Evolutionary conservation across 2,888 invertebrate species (phyloP), one percentile per base, ranked within the genome.

Genomic region (Myathropa florea): DNA sequence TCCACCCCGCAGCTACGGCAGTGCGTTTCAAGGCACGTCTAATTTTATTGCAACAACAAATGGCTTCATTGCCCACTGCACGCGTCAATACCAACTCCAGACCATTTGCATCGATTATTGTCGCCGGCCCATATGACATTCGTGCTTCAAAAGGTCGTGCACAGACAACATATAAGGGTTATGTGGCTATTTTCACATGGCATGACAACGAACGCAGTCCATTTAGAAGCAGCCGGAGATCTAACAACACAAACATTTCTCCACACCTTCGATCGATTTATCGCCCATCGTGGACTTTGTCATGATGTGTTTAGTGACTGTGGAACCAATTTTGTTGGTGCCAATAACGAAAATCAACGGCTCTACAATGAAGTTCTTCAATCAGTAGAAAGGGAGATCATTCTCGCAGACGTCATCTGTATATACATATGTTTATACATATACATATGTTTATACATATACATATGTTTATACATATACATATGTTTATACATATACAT

Each of bases 81-180:
- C 65, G 72, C 14, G 61, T 72, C 2, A 46, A 60, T 12, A n/a
- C 33, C 2, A 67, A 67, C 23, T 36, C 67, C 2, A 39, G 67
- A 18, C 67, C 67, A 3, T 67, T 67, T 14, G 36, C 39, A 14
- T 39, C 70, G 24, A 70, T 55, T 9, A 70, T 70, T n/a, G 21
- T 70, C 70, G 57, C 70, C 21, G 57, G 57, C n/a, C 70, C 70
- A 57, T 70, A 57, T 59, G 59, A 33, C 14, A 71, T 59, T 21
- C 70, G 70, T 30, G n/a, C 57, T 70, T 39, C 57, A 21, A 70
- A 28, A 26, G 70, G 57, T 12, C 70, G 70, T n/a, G n/a, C n/a
- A n/a, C n/a, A n/a, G n/a, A n/a, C 21, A 55, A 30, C 24, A n/a
- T 70, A 70, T 55, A 72, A 72, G 24, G 72, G 72, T 18, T 72